Base-by-base conservation (phyloP, 2,888 invertebrate genomes). In the Petrolisthes cinctipes region DNA sequence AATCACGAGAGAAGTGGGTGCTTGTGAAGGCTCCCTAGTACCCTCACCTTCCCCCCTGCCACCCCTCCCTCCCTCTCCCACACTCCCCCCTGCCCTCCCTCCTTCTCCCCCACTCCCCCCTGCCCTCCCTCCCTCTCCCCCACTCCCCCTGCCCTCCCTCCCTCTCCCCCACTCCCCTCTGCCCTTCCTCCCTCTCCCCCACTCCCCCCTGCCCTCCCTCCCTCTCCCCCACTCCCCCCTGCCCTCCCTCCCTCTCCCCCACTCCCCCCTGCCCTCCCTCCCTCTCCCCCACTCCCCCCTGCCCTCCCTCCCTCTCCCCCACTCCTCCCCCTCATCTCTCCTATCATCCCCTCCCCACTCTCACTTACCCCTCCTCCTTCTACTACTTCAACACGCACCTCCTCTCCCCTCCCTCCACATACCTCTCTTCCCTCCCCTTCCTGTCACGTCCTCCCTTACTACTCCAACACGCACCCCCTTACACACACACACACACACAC, bases 1-100 rank as follows among this genome's bases (percentile, higher is more conserved):
- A 81, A 81, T 81, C 81, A 81, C 81, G 23, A 20, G 57, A 81
- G 81, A 56, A 61, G 81, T 81, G 37, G 81, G 57, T 81, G 61
- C 81, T 81, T 81, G 81, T 54, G 57, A 61, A 61, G 56, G 56
- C 57, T 51, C n/a, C 53, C 66, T 53, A 56, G 5, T 56, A 54
- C 51, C 56, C 57, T 57, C 53, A 1, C 71, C 53, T 51, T 57
- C 78, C 61, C 61, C 17, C 17, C 61, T 14, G 20, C 73, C n/a
- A 0, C 4, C n/a, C 73, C 73, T n/a, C 23, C n/a, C n/a, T 11
- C 73, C 4, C 83, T 56, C 51, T 23, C n/a, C 54, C 11, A 56
- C 56, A 17, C 54, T 68, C 56, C 73, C 0, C 11, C 53, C 54
- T 76, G 57, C 37, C 57, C 23, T 17, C 57, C 66, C 37, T 23